Evolutionary conservation across 2,888 invertebrate species (phyloP), one percentile per base, ranked within the genome.

Genomic region (Microchrysa polita): DNA sequence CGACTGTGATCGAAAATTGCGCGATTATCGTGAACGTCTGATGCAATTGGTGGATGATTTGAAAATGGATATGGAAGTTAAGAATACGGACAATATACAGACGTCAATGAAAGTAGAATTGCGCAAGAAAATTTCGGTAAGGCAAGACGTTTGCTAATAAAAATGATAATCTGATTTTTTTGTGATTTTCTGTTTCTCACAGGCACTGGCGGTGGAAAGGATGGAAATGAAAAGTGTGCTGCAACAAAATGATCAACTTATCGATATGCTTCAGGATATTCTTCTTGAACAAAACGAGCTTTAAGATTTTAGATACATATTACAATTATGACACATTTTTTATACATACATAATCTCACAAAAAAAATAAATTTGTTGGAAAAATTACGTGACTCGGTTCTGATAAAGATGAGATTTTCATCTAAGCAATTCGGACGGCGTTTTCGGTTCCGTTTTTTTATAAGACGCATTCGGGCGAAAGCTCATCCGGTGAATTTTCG

Each of bases 1-100:
- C 1, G 83, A 84, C 61, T 82, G 81, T 77, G 84, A 84, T 59
- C 79, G 80, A 1, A 82, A 80, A 74, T 76, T 85, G 14, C 79
- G 81, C 60, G 76, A 78, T 5, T 80, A 84, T 60, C 82, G 83
- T 5, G 83, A 83, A 69, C 81, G 82, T 27, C 76, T 85, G 4
- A 82, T 81, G 74, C 80, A 83, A 69, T 77, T 82, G 0, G 84
- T 82, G 73, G 79, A 80, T 2, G 82, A 83, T 42, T 76, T 83
- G 4, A 83, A 83, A 74, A 76, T 79, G 0, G 81, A 82, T 53
- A 79, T 80, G 65, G 75, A 77, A 69, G 79, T 79, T 61, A 80
- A 80, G 52, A 80, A 80, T 73, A 78, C 80, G 55, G 79, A 80
- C 44, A 81, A 80, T 67, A 80, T 81, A 40, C 82, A 72, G 14